phyloP scores from a whole-genome alignment of 2,113 vertebrate genomes.

The Channa argus region DNA sequence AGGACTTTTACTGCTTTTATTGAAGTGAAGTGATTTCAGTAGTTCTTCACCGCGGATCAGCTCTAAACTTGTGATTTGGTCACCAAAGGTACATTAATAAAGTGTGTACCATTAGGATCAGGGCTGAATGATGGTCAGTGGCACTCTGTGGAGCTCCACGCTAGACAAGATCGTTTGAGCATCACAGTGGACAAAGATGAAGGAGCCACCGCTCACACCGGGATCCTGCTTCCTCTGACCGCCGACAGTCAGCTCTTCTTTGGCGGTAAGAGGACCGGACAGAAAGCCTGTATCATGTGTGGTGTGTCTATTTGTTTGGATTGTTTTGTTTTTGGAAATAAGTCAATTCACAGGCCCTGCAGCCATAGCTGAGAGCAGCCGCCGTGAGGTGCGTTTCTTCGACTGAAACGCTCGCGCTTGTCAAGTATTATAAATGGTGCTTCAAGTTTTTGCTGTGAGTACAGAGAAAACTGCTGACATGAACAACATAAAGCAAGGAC shows the following conservation, averaged over 20 bases:
- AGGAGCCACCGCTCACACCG: slow-evolving; percentile 74
- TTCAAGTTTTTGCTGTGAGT: slow-evolving; percentile 6
- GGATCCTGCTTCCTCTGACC: slow-evolving; percentile 77
- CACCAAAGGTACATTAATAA: neutral
- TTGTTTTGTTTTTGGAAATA: neutral
- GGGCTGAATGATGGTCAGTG: slow-evolving; percentile 92
- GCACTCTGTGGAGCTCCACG: slow-evolving; percentile 88
- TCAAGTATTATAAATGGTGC: slow-evolving; percentile 8
- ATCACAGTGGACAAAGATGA: slow-evolving; percentile 86
- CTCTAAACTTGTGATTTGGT: too few species aligned
- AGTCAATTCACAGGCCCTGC: too few species aligned
- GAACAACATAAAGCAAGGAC: neutral
- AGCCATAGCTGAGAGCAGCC: neutral
- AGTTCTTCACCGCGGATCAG: too few species aligned
- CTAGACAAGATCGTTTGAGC: slow-evolving; percentile 83
- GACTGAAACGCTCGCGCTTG: slow-evolving; percentile 5
- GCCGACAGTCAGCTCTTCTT: slow-evolving; percentile 86
- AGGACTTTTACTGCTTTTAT: too few species aligned
- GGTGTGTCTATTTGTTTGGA: neutral
- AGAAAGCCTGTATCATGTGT: neutral
- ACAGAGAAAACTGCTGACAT: slow-evolving; percentile 41
- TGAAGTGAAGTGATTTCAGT: too few species aligned
- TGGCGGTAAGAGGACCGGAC: slow-evolving; percentile 85
- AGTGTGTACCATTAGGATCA: slow-evolving; percentile 75
- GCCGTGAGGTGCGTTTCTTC: neutral